Percentiles rank a stretch among this genome's conserved stretches.
Conservation (phyloP, 2,888 invertebrate species). For the Biston betularia region DNA sequence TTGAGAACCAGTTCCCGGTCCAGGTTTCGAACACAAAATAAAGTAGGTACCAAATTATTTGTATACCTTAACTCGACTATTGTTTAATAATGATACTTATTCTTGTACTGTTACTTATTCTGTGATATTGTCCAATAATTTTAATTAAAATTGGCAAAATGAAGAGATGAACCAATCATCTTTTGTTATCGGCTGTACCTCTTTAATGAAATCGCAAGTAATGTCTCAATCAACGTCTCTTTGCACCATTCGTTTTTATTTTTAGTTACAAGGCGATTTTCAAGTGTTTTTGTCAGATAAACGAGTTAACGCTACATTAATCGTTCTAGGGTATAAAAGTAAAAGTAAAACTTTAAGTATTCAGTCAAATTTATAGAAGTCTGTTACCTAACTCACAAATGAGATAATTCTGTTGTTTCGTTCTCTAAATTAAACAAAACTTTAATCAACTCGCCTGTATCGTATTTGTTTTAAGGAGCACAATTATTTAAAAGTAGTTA, state of each 20-base stretch:
- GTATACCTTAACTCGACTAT: too few relatives aligned
- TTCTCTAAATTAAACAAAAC: neutral
- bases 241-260: constrained; percentile 45
- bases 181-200: constrained; percentile 44
- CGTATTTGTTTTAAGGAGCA: neutral
- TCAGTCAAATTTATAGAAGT: neutral
- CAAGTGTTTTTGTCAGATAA: constrained; percentile 21
- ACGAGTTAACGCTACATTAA: constrained; percentile 4
- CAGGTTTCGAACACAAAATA: too few relatives aligned
- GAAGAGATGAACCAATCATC: too few relatives aligned
- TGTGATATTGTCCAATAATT: too few relatives aligned
- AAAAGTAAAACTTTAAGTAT: constrained; percentile 13
- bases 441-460: neutral
- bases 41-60: too few relatives aligned
- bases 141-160: neutral
- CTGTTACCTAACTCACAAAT: neutral
- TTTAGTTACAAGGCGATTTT: constrained; percentile 21
- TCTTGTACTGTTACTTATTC: too few relatives aligned
- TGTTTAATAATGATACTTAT: too few relatives aligned
- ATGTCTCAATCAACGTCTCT: constrained; percentile 61
- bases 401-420: neutral
- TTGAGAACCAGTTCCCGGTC: too few relatives aligned
- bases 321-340: constrained; percentile 11
- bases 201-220: constrained; percentile 64
- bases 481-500: neutral